A percentile compares a stretch with the other conserved stretches of the same genome.
Evolutionary conservation across 2,113 vertebrate species (phyloP).

Genomic region (Cyanoramphus novaezelandiae): DNA sequence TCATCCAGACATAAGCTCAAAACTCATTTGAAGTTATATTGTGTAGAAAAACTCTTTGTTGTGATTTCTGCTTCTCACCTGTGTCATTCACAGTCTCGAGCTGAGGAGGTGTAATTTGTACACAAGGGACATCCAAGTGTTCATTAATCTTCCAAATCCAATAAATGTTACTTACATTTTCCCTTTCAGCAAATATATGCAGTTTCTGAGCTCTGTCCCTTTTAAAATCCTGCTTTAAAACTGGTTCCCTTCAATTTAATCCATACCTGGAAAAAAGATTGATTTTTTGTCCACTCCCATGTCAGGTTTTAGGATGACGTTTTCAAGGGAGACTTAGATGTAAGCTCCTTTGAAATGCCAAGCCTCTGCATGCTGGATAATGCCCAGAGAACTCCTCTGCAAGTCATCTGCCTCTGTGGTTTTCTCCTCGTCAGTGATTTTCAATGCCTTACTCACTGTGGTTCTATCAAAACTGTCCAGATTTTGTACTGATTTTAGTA

Average conservation of each 20-base stretch:
- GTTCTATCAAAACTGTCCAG: neutral
- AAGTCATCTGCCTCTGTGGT: neutral
- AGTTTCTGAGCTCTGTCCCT: neutral
- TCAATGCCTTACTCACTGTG: neutral
- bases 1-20: neutral
- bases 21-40: neutral
- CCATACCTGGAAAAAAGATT: neutral
- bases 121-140: neutral
- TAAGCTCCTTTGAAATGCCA: slow-evolving; percentile 7
- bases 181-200: neutral
- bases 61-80: neutral
- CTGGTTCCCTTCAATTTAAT: neutral
- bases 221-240: slow-evolving; percentile 9
- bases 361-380: neutral
- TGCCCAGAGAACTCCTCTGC: neutral
- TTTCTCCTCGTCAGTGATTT: neutral
- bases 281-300: neutral
- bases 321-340: neutral
- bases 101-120: neutral
- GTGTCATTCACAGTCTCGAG: neutral
- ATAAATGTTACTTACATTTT: neutral
- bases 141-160: slow-evolving; percentile 17
- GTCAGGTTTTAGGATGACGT: slow-evolving; percentile 6
- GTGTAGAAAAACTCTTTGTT: neutral
- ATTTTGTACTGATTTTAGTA: neutral